Evolutionary conservation across 1,140 invertebrate genomes (phyloP).

Genomic region (Drosophila murphyi): DNA sequence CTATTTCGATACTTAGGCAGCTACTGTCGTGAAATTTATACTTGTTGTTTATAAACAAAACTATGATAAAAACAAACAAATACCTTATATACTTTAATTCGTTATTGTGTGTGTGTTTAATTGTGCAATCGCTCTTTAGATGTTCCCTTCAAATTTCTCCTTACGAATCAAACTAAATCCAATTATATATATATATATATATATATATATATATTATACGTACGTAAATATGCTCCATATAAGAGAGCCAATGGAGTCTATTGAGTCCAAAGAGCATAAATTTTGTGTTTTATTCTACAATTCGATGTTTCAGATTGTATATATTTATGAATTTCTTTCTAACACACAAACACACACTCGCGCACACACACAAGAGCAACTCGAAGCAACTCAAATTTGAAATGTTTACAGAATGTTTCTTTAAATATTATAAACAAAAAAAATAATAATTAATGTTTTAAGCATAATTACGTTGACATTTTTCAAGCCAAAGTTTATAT

Average conservation of each 20-base stretch:
- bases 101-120: constrained; percentile 60
- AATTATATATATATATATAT: not conserved
- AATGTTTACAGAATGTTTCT: constrained; percentile 45
- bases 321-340: constrained; percentile 60
- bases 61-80: constrained; percentile 41
- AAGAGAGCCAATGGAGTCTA: constrained; percentile 26
- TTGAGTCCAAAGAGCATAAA: constrained; percentile 63
- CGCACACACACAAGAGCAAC: constrained; percentile 49
- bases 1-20: constrained; percentile 75
- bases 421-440: constrained; percentile 35
- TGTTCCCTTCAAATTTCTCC: constrained; percentile 63
- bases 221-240: constrained; percentile 2
- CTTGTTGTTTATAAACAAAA: constrained; percentile 66
- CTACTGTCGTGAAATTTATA: constrained; percentile 72
- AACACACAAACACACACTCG: constrained; percentile 31
- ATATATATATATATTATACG: constrained; percentile 6
- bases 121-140: constrained; percentile 72
- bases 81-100: constrained; percentile 46
- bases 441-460: constrained; percentile 48
- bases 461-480: constrained; percentile 76
- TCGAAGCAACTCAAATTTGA: constrained; percentile 57
- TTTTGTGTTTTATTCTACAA: constrained; percentile 41
- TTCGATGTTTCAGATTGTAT: constrained; percentile 63
- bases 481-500: constrained; percentile 82
- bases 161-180: constrained; percentile 21